Evolutionary conservation across 2,888 invertebrate species (phyloP), one percentile per base, ranked within the genome.

Genomic region (Nematopogon swammerdamellus): DNA sequence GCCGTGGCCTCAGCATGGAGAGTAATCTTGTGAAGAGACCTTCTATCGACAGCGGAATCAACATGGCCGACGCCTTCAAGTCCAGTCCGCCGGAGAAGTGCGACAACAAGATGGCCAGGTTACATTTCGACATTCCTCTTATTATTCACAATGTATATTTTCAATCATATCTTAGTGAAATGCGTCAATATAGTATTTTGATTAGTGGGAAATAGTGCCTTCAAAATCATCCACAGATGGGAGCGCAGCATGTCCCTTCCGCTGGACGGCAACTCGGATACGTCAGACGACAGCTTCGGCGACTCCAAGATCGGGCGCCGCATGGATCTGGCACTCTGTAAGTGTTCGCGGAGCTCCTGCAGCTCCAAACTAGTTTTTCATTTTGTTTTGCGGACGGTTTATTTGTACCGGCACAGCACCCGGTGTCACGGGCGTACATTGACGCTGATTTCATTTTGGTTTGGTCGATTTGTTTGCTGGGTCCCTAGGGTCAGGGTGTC

Each of bases 281-380:
- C 66, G 2, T 73, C 73, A 3, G 75, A 74, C 59, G 80, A 74
- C 56, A 77, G 73, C 59, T 66, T 72, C 20, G 67, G 74, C 3
- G 79, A 80, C 52, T 60, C 67, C 45, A 77, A 77, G 59, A 64
- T 79, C 53, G 82, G 84, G 54, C 81, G 90, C 58, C 88, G 89
- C 69, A 91, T 91, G 89, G 92, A 92, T 65, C 86, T 91, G 67
- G 89, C 91, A 53, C 80, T 92, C 65, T 92, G 92, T 92, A 87
- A 92, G 92, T 76, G 59, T 57, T 57, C 56, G 51, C 51, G 51
- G 54, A 53, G 53, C 51, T 55, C 46, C 47, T 19, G 46, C n/a
- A n/a, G n/a, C n/a, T n/a, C n/a, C n/a, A n/a, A n/a, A n/a, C n/a
- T n/a, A n/a, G n/a, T n/a, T n/a, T n/a, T n/a, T n/a, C n/a, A 58